Conservation (phyloP, 2,888 invertebrate species). For the Diarsia dahlii region DNA sequence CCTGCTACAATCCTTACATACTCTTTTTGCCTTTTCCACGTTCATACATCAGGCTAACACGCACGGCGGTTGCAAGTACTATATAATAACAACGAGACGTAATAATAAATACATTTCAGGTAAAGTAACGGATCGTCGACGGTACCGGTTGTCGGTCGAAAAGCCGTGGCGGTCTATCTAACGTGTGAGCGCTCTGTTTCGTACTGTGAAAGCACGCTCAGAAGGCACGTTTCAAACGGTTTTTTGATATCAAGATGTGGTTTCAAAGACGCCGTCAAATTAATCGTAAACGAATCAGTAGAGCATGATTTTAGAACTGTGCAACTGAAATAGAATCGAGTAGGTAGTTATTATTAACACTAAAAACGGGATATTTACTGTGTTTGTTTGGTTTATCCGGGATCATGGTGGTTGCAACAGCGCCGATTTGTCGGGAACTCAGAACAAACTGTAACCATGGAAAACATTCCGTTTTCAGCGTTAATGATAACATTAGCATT, state of each 20-base stretch:
- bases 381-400: too few species aligned
- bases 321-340: neutral
- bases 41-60: too few species aligned
- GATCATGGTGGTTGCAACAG: too few species aligned
- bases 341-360: too few species aligned
- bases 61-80: too few species aligned
- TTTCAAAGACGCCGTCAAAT: slow-evolving; percentile 16
- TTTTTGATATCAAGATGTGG: slow-evolving; percentile 25
- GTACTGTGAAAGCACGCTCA: slow-evolving; percentile 12
- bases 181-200: slow-evolving; percentile 47
- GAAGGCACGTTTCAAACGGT: slow-evolving; percentile 36
- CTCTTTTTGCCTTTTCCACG: too few species aligned
- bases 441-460: too few species aligned
- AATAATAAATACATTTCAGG: slow-evolving; percentile 62
- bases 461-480: too few species aligned
- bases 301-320: neutral
- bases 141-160: slow-evolving; percentile 60
- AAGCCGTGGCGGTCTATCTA: slow-evolving; percentile 40
- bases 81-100: slow-evolving; percentile 18
- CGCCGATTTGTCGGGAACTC: too few species aligned
- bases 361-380: too few species aligned
- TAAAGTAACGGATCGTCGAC: slow-evolving; percentile 51
- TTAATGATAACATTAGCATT: too few species aligned
- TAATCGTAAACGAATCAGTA: slow-evolving; percentile 11
- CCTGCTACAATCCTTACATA: too few species aligned